Percentiles rank a stretch among this genome's conserved stretches.
These are phyloP conservation scores for Chaetorhynchus papuensis DNA, from an alignment of 2,113 vertebrate species.

Conservation along the genomic window DNA sequence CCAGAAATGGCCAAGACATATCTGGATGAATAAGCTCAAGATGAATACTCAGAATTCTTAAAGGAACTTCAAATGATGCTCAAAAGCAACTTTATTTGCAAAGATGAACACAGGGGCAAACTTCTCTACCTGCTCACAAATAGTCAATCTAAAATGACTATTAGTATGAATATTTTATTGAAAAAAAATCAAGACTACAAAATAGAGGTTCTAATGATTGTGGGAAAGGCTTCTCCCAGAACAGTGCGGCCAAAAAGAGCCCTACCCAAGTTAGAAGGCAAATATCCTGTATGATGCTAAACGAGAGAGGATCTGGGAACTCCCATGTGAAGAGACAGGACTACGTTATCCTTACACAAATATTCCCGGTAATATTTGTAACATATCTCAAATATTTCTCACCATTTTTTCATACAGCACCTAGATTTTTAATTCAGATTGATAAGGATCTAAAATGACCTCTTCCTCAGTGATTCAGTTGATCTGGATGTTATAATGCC, in stretches of 20 bases:
- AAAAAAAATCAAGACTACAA: background rate
- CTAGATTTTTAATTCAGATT: background rate
- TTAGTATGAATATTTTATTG: background rate
- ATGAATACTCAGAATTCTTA: background rate
- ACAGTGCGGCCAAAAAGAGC: background rate
- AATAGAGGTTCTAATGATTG: background rate
- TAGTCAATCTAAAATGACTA: background rate
- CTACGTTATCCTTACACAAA: background rate
- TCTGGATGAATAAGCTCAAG: background rate
- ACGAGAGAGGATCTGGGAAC: background rate
- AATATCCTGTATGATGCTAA: background rate
- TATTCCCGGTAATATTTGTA: background rate
- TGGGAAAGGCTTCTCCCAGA: rapidly evolving
- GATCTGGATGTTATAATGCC: background rate
- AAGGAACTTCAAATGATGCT: background rate
- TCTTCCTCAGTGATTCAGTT: background rate
- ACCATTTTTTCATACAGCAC: background rate
- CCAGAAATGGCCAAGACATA: background rate
- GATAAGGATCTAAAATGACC: background rate
- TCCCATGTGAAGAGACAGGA: background rate
- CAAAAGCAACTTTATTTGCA: background rate
- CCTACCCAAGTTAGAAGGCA: background rate
- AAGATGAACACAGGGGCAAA: background rate
- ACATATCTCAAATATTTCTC: background rate
- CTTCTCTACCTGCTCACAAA: background rate